Evolutionary conservation across 2,797 vertebrate genomes (phyloP), one percentile per base, ranked within the genome.

Genomic region (Enteromius paludinosus): DNA sequence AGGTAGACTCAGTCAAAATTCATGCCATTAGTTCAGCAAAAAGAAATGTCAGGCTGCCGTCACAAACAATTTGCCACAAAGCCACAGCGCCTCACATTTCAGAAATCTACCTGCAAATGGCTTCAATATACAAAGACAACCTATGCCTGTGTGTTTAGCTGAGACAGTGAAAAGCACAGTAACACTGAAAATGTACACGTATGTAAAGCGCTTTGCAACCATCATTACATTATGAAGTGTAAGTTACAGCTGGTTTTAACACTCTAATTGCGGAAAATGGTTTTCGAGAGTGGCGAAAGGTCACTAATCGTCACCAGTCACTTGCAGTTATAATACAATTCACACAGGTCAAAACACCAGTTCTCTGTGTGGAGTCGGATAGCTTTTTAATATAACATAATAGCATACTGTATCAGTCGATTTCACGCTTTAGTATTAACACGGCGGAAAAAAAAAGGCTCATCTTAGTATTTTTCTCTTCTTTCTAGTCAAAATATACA

Each of bases 251-350:
- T 83, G 33, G 23, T 74, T 62, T 74, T 14, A 25, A 64, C 61
- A 70, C 78, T 70, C 83, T 93, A 93, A 94, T 92, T 90, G 87
- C 92, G 92, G 89, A 84, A 88, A 93, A 95, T 90, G 91, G 89
- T 23, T 59, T 90, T 90, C 83, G 90, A 90, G 88, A 93, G 87
- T 77, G 86, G 88, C 87, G 68, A 94, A 94, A 94, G 93, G 94
- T 95, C 93, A 94, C 88, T 90, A 91, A 93, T 92, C 90, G 89
- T 93, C 92, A 92, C 89, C 87, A 93, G 93, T 95, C 92, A 92
- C 92, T 92, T 92, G 91, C 14, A 71, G 93, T 95, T 94, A 93
- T 89, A 88, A 85, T 85, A 92, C 86, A 83, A 69, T 88, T 88
- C 89, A 87, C 89, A 90, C 87, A 85, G 90, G 88, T 93, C 92